Evolutionary conservation across 2,797 vertebrate genomes (phyloP).

Genomic region (Melanotaenia trifasciata): DNA sequence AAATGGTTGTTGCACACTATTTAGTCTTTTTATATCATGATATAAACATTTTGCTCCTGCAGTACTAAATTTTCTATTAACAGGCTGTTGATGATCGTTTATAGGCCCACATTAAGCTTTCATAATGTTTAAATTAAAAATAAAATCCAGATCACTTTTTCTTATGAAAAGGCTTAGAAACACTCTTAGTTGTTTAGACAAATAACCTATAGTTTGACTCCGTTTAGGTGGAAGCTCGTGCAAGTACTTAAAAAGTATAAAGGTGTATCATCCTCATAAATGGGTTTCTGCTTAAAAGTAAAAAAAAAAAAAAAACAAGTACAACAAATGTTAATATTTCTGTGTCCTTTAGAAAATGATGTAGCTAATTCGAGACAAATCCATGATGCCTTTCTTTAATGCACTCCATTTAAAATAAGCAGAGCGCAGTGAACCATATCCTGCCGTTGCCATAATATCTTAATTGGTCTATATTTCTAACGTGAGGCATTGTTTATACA

Average conservation of each 20-base stretch:
- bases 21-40: neutral
- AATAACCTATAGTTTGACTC: slow-evolving; percentile 7
- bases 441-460: slow-evolving; percentile 40
- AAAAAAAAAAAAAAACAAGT: too few species aligned
- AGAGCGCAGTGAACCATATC: slow-evolving; percentile 17
- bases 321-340: neutral
- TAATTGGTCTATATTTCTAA: slow-evolving; percentile 59
- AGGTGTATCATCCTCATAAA: neutral
- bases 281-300: neutral
- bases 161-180: neutral
- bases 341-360: slow-evolving; percentile 6
- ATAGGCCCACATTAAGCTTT: neutral
- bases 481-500: slow-evolving; percentile 55
- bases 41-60: slow-evolving; percentile 8
- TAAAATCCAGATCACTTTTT: neutral
- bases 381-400: slow-evolving; percentile 5
- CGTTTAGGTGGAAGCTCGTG: neutral
- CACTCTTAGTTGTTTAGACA: slow-evolving; percentile 7
- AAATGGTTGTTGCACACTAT: neutral
- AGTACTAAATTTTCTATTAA: slow-evolving; percentile 5
- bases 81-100: neutral
- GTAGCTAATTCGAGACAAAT: slow-evolving; percentile 1
- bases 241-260: neutral
- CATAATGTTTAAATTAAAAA: neutral
- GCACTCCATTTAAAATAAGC: slow-evolving; percentile 20